phyloP scores from a whole-genome alignment of 2,888 invertebrate genomes.

The Odontocerum albicorne region DNA sequence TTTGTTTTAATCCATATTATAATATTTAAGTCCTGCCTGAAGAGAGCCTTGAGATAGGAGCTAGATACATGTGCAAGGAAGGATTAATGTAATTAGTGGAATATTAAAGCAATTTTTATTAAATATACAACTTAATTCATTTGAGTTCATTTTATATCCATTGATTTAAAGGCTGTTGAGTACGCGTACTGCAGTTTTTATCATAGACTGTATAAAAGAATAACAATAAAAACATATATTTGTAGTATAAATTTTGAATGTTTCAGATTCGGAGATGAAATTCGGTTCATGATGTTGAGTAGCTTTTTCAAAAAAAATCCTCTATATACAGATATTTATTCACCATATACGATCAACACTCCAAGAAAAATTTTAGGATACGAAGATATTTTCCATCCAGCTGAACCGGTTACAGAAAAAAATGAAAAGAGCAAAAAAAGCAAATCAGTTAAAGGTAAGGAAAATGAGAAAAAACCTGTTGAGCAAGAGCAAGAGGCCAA shows the following conservation, averaged over 20 bases:
- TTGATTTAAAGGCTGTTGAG: no score
- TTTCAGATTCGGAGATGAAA: constrained; percentile 13
- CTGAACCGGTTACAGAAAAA: background rate
- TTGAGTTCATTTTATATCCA: no score
- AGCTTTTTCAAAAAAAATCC: constrained; percentile 7
- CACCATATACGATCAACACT: constrained; percentile 1
- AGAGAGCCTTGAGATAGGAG: no score
- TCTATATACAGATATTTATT: background rate
- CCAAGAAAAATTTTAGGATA: constrained; percentile 3
- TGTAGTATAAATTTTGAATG: background rate
- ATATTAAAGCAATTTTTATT: no score
- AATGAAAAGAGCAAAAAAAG: constrained; percentile 1
- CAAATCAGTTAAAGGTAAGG: no score
- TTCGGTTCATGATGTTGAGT: constrained; percentile 7
- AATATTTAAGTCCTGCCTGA: no score
- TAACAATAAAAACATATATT: background rate
- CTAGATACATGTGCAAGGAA: no score
- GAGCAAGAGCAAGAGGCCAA: background rate
- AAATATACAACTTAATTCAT: no score
- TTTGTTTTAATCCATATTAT: no score
- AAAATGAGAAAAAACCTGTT: background rate
- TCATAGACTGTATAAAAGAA: no score
- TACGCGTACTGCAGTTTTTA: no score
- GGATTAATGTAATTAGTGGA: no score
- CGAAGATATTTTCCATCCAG: background rate